These are phyloP conservation scores for Pangasianodon hypophthalmus DNA, from an alignment of 2,113 vertebrate genomes.

Conservation along the genomic window DNA sequence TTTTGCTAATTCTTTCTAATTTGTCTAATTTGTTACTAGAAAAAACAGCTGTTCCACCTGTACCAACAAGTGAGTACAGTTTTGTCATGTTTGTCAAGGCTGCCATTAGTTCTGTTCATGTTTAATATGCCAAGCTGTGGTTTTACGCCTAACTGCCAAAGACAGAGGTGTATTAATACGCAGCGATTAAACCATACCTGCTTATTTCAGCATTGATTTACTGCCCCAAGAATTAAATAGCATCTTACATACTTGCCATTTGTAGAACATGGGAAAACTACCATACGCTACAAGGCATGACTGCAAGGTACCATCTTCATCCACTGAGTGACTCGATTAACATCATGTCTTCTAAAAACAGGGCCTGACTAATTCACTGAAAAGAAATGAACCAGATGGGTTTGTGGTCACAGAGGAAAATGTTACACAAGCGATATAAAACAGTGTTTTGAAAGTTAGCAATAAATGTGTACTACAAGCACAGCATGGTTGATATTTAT, in stretches of 20 bases:
- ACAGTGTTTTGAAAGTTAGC: background rate
- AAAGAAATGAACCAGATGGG: conserved; percentile 13
- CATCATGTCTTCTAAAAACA: conserved; percentile 11
- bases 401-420: background rate
- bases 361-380: conserved; percentile 42
- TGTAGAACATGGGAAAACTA: conserved; percentile 62
- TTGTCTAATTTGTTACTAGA: conserved; percentile 46
- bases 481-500: background rate
- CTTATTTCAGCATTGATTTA: conserved; percentile 17
- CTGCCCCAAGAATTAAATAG: conserved; percentile 12
- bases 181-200: conserved; percentile 9
- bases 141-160: background rate
- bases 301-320: conserved; percentile 39
- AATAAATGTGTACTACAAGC: background rate
- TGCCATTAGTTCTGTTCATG: background rate
- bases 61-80: conserved; percentile 63
- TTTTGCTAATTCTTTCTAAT: background rate
- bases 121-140: background rate
- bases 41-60: conserved; percentile 55
- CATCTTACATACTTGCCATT: conserved; percentile 58
- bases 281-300: conserved; percentile 60
- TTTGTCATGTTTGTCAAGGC: background rate
- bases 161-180: background rate
- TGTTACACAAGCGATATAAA: background rate
- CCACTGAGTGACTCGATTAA: conserved; percentile 45